phyloP scores from a whole-genome alignment of 2,113 vertebrate genomes.

The Peromyscus maniculatus region DNA sequence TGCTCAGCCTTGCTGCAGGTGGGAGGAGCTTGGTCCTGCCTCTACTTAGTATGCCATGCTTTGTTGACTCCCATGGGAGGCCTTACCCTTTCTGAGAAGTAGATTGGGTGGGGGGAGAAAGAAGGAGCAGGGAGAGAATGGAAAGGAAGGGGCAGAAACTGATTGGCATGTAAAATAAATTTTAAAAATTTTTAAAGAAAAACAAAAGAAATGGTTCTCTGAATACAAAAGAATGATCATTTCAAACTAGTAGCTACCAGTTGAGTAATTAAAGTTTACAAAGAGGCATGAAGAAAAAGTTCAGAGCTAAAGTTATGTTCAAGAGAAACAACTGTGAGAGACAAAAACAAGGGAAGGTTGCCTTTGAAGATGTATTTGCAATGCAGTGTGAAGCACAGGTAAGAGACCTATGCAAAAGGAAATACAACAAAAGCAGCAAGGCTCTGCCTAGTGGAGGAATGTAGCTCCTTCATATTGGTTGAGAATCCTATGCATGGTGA shows the following conservation, averaged over 20 bases:
- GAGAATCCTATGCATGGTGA: neutral
- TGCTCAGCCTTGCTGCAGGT: too few relatives aligned
- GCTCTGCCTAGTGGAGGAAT: neutral
- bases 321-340: neutral
- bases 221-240: neutral
- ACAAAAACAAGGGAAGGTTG: neutral
- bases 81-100: too few relatives aligned
- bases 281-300: neutral
- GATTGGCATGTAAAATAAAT: too few relatives aligned
- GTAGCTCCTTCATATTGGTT: neutral
- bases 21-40: too few relatives aligned
- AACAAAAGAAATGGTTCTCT: constrained; percentile 45
- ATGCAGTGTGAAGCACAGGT: neutral
- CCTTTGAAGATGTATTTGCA: neutral
- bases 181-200: too few relatives aligned
- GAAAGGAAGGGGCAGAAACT: too few relatives aligned
- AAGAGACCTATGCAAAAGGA: neutral
- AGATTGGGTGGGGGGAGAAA: too few relatives aligned
- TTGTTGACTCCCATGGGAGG: too few relatives aligned
- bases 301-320: neutral
- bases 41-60: too few relatives aligned
- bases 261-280: neutral
- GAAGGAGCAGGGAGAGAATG: too few relatives aligned
- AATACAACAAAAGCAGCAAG: neutral
- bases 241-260: neutral